Base-by-base conservation (phyloP, 2,113 vertebrate species). In the Amphiprion ocellaris region DNA sequence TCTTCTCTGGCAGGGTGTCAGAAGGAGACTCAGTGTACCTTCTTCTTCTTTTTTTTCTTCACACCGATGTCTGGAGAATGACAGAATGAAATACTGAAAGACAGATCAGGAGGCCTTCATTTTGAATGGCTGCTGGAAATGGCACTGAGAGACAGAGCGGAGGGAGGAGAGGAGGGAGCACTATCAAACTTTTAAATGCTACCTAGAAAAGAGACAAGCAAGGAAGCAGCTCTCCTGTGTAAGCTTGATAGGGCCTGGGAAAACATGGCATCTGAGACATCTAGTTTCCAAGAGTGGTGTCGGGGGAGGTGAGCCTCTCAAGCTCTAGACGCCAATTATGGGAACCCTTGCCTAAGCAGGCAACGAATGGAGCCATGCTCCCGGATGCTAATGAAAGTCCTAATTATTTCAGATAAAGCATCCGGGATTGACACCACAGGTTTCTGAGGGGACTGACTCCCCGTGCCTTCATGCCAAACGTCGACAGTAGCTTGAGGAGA, bases 381-480 rank as follows among this genome's bases (percentile, higher is more conserved):
- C 79, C 30, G 52, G 52, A 83, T 82, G 81, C 86, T 91, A 92
- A 93, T 90, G 83, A 90, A 90, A 80, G 84, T 66, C 75, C 87
- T 90, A 92, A 94, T 93, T 92, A 92, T 90, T 88, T 90, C 81
- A 86, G 90, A 93, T 92, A 87, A 90, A 92, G 79, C 77, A 79
- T 84, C 74, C 1, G 3, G 61, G 78, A 77, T 83, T 88, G 89
- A 88, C 89, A 90, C 23, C 4, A 12, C 46, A 49, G 81, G 69
- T 79, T 76, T 86, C 72, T 21, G 58, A 77, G 76, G 79, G 82
- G 84, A 87, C 74, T 87, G 87, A 89, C 84, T 83, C 41, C 62
- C 21, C 30, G 30, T 62, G 54, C 74, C 46, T 84, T 67, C 49
- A 78, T 70, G 79, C 74, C 82, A 87, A 66, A 61, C 19, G 55